A percentile compares a stretch with the other conserved stretches of the same genome.
Evolutionary conservation across 2,113 vertebrate genomes (phyloP).

Genomic region (Agelaius phoeniceus): DNA sequence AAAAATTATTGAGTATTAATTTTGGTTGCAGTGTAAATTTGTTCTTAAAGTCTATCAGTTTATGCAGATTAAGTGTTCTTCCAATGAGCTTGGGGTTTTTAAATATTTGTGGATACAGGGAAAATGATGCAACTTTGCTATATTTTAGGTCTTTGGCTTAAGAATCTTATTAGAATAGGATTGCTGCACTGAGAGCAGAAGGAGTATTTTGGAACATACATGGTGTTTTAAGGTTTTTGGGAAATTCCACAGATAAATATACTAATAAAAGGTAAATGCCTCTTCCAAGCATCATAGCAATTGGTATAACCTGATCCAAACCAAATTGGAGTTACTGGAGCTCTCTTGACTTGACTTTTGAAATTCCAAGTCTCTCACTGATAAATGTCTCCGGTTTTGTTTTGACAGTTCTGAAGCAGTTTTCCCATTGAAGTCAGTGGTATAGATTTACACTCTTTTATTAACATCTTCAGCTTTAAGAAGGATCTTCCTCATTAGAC

Average conservation of each 20-base stretch:
- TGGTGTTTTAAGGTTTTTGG: background rate
- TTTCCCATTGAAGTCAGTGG: background rate
- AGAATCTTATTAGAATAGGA: background rate
- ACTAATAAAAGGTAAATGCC: background rate
- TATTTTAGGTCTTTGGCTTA: background rate
- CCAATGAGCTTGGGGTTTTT: background rate
- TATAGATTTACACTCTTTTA: background rate
- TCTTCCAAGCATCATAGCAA: background rate
- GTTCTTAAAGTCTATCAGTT: background rate
- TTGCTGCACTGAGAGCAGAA: background rate
- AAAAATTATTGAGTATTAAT: background rate
- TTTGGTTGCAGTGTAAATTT: background rate
- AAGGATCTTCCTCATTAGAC: background rate
- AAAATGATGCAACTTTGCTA: background rate
- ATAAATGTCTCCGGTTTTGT: background rate
- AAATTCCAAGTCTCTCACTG: background rate
- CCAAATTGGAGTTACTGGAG: background rate
- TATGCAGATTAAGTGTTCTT: conserved; percentile 8
- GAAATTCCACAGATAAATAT: background rate
- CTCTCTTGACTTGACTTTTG: background rate
- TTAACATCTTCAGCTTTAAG: background rate
- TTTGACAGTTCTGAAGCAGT: background rate
- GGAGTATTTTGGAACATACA: background rate
- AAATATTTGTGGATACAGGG: background rate
- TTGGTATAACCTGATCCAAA: background rate